Evolutionary conservation across 2,797 vertebrate species (phyloP).

Genomic region (Enteromius argenteus): DNA sequence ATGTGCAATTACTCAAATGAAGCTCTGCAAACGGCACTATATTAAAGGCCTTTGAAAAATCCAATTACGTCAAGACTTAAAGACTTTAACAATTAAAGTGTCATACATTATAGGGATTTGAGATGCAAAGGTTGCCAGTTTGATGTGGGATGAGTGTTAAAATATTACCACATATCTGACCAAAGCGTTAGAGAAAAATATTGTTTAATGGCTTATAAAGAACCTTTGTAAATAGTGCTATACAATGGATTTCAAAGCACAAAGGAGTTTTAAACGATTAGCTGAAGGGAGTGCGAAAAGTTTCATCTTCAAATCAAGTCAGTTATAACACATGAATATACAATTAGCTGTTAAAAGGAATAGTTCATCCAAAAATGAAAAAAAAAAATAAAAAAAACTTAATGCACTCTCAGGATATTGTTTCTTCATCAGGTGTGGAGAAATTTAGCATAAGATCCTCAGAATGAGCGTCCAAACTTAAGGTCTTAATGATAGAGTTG

Average conservation of each 20-base stretch:
- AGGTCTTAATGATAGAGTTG: neutral
- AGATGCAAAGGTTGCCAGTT: neutral
- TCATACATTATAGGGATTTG: neutral
- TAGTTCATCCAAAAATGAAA: neutral
- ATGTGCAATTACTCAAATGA: slow-evolving; percentile 28
- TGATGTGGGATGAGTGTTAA: neutral
- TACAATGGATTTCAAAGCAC: neutral
- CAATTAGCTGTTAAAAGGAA: neutral
- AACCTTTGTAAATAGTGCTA: neutral
- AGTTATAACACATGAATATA: neutral
- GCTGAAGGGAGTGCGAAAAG: neutral
- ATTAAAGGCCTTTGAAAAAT: slow-evolving; percentile 18
- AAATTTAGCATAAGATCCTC: neutral
- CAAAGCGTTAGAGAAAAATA: neutral
- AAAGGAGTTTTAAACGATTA: neutral
- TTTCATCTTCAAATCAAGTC: neutral
- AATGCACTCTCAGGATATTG: neutral
- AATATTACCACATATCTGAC: neutral
- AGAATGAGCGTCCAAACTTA: neutral
- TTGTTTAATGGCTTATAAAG: neutral
- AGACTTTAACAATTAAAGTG: slow-evolving; percentile 25
- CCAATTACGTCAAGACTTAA: slow-evolving; percentile 20
- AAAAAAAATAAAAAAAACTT: too few species aligned
- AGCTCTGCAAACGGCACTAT: slow-evolving; percentile 18
- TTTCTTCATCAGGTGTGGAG: neutral